Conservation (phyloP, 2,113 vertebrate genomes). For the Geococcyx californianus region DNA sequence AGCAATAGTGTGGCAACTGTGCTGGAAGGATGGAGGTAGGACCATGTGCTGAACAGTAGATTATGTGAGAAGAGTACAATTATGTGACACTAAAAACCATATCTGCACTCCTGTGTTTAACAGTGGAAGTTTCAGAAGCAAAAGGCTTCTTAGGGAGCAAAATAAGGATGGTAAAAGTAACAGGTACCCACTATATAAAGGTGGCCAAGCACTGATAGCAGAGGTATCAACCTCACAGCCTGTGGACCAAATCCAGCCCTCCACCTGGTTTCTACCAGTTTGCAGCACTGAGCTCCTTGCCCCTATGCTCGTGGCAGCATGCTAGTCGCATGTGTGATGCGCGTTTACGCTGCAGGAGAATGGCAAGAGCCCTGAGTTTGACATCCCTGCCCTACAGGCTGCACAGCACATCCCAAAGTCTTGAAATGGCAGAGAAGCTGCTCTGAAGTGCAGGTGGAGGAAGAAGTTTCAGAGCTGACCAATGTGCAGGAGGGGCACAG, state of each 20-base stretch:
- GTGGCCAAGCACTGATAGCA: background rate
- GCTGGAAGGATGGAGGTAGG: slow-evolving; percentile 11
- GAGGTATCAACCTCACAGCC: too few species aligned
- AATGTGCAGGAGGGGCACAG: background rate
- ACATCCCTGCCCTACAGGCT: background rate
- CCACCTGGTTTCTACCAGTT: too few species aligned
- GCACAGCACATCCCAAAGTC: background rate
- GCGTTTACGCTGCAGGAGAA: too few species aligned
- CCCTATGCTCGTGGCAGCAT: too few species aligned
- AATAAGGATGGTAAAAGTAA: background rate
- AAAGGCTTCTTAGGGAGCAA: background rate
- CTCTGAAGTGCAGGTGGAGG: background rate
- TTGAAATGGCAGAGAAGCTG: background rate
- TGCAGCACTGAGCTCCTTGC: too few species aligned
- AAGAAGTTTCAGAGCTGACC: background rate
- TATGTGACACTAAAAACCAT: background rate
- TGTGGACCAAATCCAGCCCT: too few species aligned
- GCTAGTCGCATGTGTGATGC: too few species aligned
- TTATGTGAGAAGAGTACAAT: background rate
- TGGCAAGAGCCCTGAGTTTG: too few species aligned
- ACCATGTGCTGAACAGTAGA: background rate
- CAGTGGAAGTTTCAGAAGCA: background rate
- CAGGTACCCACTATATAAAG: background rate
- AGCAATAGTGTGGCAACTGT: background rate
- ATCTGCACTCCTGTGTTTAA: background rate